Percentiles rank a stretch among this genome's conserved stretches.
Evolutionary conservation across 92 coral and sea anemone species (phyloP).

Genomic region (Palythoa grandiflora): DNA sequence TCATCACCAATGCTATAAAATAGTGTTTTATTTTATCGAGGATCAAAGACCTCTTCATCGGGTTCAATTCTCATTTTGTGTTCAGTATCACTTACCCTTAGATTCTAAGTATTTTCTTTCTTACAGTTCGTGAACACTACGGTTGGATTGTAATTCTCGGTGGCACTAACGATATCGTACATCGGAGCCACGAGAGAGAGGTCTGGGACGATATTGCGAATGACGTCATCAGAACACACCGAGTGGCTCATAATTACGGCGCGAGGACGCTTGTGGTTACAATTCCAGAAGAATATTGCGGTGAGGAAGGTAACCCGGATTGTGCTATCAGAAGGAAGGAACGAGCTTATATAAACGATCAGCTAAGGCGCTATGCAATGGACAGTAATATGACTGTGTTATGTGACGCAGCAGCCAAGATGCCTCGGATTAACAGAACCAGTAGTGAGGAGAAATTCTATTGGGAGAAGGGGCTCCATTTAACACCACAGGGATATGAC

Average conservation of each 20-base stretch:
- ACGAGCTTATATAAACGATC: constrained; percentile 76
- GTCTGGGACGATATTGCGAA: constrained; percentile 88
- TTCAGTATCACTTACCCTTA: neutral
- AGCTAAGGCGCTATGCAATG: constrained; percentile 78
- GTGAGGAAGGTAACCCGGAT: constrained; percentile 60
- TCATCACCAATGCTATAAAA: too few species aligned
- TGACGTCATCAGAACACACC: constrained; percentile 83
- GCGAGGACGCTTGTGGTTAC: constrained; percentile 85
- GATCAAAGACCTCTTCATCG: too few species aligned
- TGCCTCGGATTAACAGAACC: constrained; percentile 73
- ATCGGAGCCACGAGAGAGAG: constrained; percentile 63
- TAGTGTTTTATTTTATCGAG: too few species aligned
- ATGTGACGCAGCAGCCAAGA: constrained; percentile 81
- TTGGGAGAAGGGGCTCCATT: constrained; percentile 92
- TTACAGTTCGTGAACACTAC: constrained; percentile 68
- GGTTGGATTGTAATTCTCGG: constrained; percentile 89
- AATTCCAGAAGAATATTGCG: constrained; percentile 90
- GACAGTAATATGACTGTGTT: constrained; percentile 75
- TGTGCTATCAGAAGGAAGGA: constrained; percentile 71
- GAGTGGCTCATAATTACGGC: constrained; percentile 84
- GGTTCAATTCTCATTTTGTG: neutral
- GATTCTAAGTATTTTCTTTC: neutral
- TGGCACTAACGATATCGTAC: constrained; percentile 91
- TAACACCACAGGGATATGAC: constrained; percentile 91
- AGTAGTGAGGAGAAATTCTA: constrained; percentile 63